These are phyloP conservation scores for Strongylocentrotus purpuratus DNA, from an alignment of 35 echinoderm and acorn worm genomes.

Conservation along the genomic window DNA sequence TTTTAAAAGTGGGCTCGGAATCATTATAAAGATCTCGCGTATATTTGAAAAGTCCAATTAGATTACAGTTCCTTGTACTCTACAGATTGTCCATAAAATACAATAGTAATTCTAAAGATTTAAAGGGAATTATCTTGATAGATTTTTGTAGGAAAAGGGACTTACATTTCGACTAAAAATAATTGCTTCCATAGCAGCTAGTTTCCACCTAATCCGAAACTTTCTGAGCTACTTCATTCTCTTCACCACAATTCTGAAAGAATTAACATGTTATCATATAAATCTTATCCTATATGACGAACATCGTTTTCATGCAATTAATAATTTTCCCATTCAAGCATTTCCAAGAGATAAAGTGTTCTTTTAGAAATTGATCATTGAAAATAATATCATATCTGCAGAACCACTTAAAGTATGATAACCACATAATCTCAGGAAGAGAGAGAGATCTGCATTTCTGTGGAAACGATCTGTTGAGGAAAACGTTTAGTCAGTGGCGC, in stretches of 20 bases:
- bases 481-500: too few species aligned
- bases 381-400: background rate
- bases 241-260: background rate
- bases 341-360: background rate
- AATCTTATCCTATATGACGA: background rate
- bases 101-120: too few species aligned
- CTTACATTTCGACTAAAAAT: too few species aligned
- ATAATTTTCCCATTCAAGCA: too few species aligned
- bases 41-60: too few species aligned
- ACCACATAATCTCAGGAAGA: background rate
- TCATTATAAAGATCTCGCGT: too few species aligned
- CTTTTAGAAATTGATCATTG: background rate
- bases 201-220: background rate
- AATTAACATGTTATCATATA: background rate
- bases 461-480: background rate
- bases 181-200: background rate
- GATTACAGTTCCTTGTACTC: too few species aligned
- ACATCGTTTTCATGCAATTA: background rate
- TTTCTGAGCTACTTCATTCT: background rate
- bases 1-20: too few species aligned
- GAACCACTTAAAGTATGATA: background rate
- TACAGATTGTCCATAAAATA: too few species aligned
- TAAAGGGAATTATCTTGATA: too few species aligned
- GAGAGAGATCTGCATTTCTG: background rate
- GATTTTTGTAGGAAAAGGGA: too few species aligned